Evolutionary conservation across 2,888 invertebrate species (phyloP).

Genomic region (Neoscelio sp.): DNA sequence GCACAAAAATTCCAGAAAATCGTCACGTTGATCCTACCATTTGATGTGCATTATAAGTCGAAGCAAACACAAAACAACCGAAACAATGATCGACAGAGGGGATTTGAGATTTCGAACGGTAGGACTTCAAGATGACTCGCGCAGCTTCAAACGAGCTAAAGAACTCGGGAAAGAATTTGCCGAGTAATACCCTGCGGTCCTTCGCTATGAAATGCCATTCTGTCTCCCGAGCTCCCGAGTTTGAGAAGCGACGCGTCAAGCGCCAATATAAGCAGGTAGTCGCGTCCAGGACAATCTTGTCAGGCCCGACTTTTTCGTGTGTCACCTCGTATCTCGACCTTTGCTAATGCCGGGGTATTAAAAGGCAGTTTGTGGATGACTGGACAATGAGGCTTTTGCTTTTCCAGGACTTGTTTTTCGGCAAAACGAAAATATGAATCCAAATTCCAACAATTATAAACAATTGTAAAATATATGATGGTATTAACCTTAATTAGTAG

Average conservation of each 20-base stretch:
- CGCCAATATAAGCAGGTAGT: constrained; percentile 77
- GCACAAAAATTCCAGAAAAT: constrained; percentile 12
- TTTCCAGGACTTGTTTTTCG: constrained; percentile 70
- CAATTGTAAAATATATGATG: no score
- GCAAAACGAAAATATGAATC: constrained; percentile 48
- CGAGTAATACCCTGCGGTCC: constrained; percentile 80
- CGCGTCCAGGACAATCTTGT: constrained; percentile 73
- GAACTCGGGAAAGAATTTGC: constrained; percentile 78
- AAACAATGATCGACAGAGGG: constrained; percentile 29
- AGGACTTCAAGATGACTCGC: constrained; percentile 65
- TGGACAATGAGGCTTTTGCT: constrained; percentile 73
- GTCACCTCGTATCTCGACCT: constrained; percentile 69
- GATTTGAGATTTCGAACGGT: constrained; percentile 52
- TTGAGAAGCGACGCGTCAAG: constrained; percentile 68
- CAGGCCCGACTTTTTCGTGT: constrained; percentile 74
- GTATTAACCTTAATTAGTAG: no score
- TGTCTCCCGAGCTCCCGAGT: constrained; percentile 64
- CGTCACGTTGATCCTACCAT: constrained; percentile 6
- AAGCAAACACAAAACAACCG: constrained; percentile 26
- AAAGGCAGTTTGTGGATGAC: constrained; percentile 81
- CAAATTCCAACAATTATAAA: constrained; percentile 14
- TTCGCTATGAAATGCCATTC: constrained; percentile 75
- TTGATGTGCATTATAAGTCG: constrained; percentile 27
- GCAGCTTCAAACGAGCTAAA: constrained; percentile 55
- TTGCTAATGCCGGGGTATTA: constrained; percentile 76